Percentiles rank a stretch among this genome's conserved stretches.
Conservation (phyloP, 2,888 invertebrate genomes). For the Pomacea canaliculata region DNA sequence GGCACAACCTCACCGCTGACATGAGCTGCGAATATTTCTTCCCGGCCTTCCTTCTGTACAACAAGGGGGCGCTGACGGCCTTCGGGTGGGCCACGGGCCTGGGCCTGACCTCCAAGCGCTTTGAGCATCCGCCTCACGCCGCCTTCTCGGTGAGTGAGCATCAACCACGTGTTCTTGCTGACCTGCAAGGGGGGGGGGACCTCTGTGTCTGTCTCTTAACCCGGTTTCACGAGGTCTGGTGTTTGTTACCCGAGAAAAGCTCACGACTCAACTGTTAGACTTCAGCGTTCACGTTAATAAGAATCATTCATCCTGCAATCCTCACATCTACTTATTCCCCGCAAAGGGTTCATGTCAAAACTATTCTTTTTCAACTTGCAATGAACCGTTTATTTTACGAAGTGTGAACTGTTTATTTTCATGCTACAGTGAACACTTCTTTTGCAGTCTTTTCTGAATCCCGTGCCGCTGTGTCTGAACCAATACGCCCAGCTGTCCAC, state of each 20-base stretch:
- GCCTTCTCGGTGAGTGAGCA: conserved; percentile 21
- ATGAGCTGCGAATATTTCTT: conserved; percentile 56
- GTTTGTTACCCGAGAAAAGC: too few species aligned
- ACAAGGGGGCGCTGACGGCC: conserved; percentile 56
- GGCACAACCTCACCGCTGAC: conserved; percentile 50
- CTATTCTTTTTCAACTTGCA: not conserved
- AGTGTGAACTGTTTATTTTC: not conserved
- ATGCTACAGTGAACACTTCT: not conserved
- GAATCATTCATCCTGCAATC: not conserved
- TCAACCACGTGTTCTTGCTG: not conserved
- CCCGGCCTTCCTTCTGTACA: conserved; percentile 62
- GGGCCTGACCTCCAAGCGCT: conserved; percentile 31
- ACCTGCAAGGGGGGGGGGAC: not conserved
- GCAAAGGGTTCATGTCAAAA: not conserved
- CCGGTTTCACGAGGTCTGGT: too few species aligned
- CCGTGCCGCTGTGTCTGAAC: conserved; percentile 33
- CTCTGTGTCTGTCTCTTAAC: not conserved
- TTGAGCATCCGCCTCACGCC: conserved; percentile 39
- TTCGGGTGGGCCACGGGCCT: conserved; percentile 56
- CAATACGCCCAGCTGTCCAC: conserved; percentile 31
- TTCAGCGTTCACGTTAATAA: not conserved
- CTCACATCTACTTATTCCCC: not conserved
- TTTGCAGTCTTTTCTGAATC: conserved; percentile 34
- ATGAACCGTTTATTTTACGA: not conserved
- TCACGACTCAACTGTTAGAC: too few species aligned